These are phyloP conservation scores for Thera britannica DNA, from an alignment of 2,888 invertebrate genomes.

Conservation along the genomic window DNA sequence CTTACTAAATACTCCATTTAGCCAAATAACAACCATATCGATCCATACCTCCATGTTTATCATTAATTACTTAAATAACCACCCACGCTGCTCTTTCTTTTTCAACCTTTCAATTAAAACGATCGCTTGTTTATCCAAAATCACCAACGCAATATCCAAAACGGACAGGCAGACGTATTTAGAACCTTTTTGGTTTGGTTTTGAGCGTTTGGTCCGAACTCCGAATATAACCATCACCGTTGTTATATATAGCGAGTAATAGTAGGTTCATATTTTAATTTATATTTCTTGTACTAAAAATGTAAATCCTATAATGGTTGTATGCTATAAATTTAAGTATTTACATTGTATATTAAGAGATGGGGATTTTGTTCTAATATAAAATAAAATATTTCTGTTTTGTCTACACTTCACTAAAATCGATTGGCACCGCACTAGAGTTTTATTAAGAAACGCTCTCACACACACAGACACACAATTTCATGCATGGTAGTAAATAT, in stretches of 20 bases:
- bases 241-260: background rate
- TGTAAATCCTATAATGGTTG: too few species aligned
- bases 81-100: slow-evolving; percentile 32
- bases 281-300: too few species aligned
- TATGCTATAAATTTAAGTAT: too few species aligned
- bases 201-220: background rate
- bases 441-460: too few species aligned
- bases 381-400: too few species aligned
- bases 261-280: background rate
- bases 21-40: slow-evolving; percentile 4
- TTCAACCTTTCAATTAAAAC: slow-evolving; percentile 29
- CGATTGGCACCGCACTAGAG: too few species aligned
- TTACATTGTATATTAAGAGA: too few species aligned
- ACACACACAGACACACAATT: too few species aligned
- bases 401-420: too few species aligned
- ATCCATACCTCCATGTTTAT: slow-evolving; percentile 25
- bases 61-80: slow-evolving; percentile 35
- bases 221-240: background rate
- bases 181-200: background rate
- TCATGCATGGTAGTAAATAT: too few species aligned
- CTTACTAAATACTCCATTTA: background rate
- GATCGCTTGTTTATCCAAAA: slow-evolving; percentile 26
- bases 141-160: slow-evolving; percentile 29
- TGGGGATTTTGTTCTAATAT: too few species aligned
- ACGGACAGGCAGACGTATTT: background rate